Evolutionary conservation across 1,140 invertebrate species (phyloP).

Genomic region (Brachionus calyciflorus): DNA sequence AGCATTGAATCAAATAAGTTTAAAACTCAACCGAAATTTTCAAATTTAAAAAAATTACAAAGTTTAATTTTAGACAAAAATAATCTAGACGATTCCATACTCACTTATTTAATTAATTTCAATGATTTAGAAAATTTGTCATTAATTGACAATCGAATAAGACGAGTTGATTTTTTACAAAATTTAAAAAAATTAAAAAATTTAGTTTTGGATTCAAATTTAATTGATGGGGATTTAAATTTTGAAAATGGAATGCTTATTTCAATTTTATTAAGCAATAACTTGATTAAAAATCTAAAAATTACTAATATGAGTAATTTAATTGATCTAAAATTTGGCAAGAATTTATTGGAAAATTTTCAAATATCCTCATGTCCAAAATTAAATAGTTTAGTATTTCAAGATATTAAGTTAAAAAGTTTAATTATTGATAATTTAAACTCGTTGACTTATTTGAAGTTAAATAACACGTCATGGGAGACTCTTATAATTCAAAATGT

Average conservation of each 20-base stretch:
- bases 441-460: background rate
- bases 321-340: background rate
- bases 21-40: background rate
- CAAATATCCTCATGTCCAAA: background rate
- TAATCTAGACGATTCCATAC: background rate
- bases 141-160: background rate
- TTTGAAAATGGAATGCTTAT: background rate
- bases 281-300: background rate
- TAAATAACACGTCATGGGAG: background rate
- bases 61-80: constrained; percentile 9
- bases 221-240: background rate
- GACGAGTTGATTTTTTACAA: background rate
- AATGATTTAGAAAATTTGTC: constrained; percentile 1
- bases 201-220: constrained; percentile 16
- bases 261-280: background rate
- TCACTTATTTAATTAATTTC: background rate
- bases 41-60: background rate
- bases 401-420: background rate
- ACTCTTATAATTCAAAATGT: background rate
- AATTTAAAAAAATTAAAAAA: background rate
- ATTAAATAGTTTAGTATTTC: background rate
- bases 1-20: background rate
- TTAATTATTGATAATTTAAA: background rate
- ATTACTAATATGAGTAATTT: background rate
- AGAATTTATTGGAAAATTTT: background rate